Conservation (phyloP, 2,797 vertebrate genomes). For the Pseudochirops cupreus region DNA sequence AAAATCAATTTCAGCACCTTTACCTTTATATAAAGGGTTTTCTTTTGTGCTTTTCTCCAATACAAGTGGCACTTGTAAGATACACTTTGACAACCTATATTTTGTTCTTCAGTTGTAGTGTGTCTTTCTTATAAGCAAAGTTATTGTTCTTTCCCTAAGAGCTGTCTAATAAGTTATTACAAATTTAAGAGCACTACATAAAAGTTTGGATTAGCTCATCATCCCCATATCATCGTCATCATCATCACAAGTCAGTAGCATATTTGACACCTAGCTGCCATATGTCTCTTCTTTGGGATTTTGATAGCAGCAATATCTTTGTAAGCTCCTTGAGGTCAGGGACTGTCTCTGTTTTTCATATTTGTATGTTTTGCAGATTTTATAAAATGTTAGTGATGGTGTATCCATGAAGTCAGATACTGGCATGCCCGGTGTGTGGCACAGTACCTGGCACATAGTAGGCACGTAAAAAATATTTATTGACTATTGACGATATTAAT, state of each 20-base stretch:
- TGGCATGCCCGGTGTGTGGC: neutral
- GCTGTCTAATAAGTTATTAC: neutral
- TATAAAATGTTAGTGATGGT: conserved; percentile 41
- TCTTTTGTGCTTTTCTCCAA: neutral
- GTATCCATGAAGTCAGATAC: conserved; percentile 14
- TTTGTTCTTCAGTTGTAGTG: conserved; percentile 59
- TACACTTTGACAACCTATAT: conserved; percentile 48
- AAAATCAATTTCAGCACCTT: neutral
- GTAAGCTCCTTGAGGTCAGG: neutral
- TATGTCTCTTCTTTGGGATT: neutral
- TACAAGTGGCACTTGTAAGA: conserved; percentile 42
- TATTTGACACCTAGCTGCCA: neutral
- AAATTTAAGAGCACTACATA: neutral
- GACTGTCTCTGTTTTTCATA: neutral
- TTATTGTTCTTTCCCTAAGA: neutral
- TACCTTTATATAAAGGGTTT: neutral
- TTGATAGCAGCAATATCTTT: neutral
- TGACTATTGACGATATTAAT: neutral
- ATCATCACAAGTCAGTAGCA: neutral
- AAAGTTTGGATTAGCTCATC: neutral
- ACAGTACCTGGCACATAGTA: neutral
- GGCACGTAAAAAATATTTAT: neutral
- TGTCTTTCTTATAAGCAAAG: conserved; percentile 38
- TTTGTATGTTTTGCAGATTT: neutral
- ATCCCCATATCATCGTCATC: neutral